Base-by-base conservation (phyloP, 2,113 vertebrate genomes). In the Phrynosoma platyrhinos region DNA sequence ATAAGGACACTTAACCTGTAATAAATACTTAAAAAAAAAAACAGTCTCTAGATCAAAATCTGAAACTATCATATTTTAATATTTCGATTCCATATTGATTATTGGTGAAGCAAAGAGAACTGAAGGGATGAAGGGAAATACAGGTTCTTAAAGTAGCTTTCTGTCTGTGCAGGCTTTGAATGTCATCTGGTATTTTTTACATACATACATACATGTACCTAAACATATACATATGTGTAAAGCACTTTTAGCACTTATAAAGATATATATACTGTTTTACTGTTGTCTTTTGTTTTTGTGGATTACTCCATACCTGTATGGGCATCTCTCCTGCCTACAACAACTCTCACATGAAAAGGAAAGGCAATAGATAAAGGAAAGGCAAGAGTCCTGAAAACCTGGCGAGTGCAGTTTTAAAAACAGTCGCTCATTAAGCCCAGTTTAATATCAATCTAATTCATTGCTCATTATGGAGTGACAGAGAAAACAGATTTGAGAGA, bases 401-500 rank as follows among this genome's bases (percentile, higher is more conserved):
- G 79, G 58, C 76, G 86, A 75, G 68, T 80, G 47, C 75, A 88
- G 90, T 92, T 91, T 93, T 82, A 92, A 94, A 92, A 91, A 86
- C 85, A 92, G 89, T 90, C 86, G 89, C 88, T 94, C 90, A 72
- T 92, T 92, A 92, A 92, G 86, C 86, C 88, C 82, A 89, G 66
- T 88, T 94, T 64, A 94, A 89, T 91, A 87, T 66, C 88, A 86
- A 77, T 81, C 90, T 91, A 92, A 83, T 75, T 92, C 89, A 90
- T 93, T 94, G 88, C 55, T 94, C 85, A 89, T 91, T 92, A 93
- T 32, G 81, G 85, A 91, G 87, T 94, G 92, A 92, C 80, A 95
- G 88, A 52, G 74, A 94, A 95, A 94, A 95, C 90, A 95, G 94
- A 95, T 90, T 88, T 92, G 87, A 87, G 87, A 68, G 64, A 91